Base-by-base conservation (phyloP, 2,113 vertebrate species). In the Onychostruthus taczanowskii region DNA sequence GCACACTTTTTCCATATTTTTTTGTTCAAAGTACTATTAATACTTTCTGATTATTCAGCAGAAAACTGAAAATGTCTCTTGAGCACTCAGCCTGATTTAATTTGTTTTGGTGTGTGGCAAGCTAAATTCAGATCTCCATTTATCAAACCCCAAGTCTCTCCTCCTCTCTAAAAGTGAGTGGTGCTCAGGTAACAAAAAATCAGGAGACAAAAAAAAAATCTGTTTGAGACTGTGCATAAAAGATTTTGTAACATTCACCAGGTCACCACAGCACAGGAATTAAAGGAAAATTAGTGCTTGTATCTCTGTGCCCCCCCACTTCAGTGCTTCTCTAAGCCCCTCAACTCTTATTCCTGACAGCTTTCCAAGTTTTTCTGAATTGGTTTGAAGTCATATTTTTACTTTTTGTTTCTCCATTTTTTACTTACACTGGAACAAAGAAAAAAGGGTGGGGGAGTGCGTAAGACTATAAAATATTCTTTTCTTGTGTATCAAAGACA, bases 31-130 rank as follows among this genome's bases (percentile, higher is more conserved):
- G 72, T 90, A 44, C 76, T 96, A 82, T 96, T 96, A 95, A 95
- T 96, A 94, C n/a, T 95, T 97, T 96, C 88, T 95, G 94, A 94
- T 96, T 96, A 94, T 93, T 84, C 93, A 96, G 91, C 93, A 96
- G 90, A 97, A 97, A 96, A 69, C 39, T 44, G 78, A 78, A 94
- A 94, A 84, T 59, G 39, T 95, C 91, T 82, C 94, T 33, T 74
- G 87, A 96, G 92, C 91, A 58, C 70, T 89, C 90, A 91, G 82
- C 50, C 67, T 94, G 82, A 82, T 95, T 95, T 98, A 97, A 98
- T 96, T 96, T 89, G 94, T 97, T 94, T 94, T 11, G 11, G 61
- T 93, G 83, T 94, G 67, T 94, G 76, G 94, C 93, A 95, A 90
- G 89, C 52, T 94, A 91, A 92, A 97, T 97, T 94, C 96, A 81